Percentiles rank a stretch among this genome's conserved stretches.
Conservation (phyloP, 2,797 vertebrate genomes). For the Pseudocheirus occidentalis region DNA sequence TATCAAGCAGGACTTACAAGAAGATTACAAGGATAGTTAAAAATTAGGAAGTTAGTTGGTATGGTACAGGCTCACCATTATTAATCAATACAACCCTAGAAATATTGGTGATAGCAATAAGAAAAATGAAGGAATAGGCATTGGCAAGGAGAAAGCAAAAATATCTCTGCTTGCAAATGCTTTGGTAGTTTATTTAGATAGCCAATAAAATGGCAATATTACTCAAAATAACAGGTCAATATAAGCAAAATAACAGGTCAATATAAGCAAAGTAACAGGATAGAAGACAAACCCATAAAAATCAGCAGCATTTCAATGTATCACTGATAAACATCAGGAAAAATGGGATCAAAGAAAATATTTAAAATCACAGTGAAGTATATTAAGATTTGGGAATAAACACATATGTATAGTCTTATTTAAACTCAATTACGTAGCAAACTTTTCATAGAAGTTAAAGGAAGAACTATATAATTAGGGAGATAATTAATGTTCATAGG, state of each 20-base stretch:
- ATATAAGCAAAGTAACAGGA: not conserved
- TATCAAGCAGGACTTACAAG: not conserved
- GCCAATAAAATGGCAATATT: not conserved
- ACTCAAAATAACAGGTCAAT: not conserved
- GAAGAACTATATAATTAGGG: not conserved
- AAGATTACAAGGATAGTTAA: not conserved
- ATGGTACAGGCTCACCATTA: not conserved
- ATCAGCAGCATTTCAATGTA: not conserved
- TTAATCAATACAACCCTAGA: not conserved
- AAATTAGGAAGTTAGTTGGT: not conserved
- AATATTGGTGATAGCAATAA: not conserved
- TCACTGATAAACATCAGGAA: not conserved
- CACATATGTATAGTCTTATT: not conserved
- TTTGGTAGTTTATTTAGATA: not conserved
- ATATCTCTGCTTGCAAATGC: not conserved
- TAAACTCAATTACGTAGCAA: not conserved
- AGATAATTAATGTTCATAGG: not conserved
- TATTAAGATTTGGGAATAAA: not conserved
- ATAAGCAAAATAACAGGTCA: not conserved
- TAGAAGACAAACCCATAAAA: not conserved
- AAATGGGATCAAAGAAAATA: not conserved
- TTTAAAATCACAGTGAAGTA: not conserved
- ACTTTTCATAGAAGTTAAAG: not conserved
- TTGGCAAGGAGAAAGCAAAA: not conserved
- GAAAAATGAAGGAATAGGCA: not conserved